Base-by-base conservation (phyloP, 2,888 invertebrate genomes). In the Ennomos erosarius region DNA sequence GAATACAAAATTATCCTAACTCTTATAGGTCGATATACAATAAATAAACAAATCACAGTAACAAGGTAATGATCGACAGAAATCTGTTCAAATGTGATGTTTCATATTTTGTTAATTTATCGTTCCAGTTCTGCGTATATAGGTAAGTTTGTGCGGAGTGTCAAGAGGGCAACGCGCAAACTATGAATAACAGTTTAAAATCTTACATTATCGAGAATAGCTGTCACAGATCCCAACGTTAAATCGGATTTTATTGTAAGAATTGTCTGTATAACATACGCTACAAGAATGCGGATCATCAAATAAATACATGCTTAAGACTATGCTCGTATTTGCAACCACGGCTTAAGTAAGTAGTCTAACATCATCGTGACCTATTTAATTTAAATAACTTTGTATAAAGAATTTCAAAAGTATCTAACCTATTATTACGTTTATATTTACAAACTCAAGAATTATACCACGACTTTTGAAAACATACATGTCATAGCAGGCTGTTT, bases 41-140 rank as follows among this genome's bases (percentile, higher is more conserved):
- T 82, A 84, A 83, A 83, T 82, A 89, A 86, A 85, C 84, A 84
- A 90, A 90, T 90, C 90, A 90, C 90, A 90, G 90, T 89, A 85
- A 83, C 79, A 86, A 87, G 87, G 66, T 68, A 66, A 68, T 68
- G 78, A 80, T 78, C 73, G 76, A 81, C 75, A 75, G 67, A 69
- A 65, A 72, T 77, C 45, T 75, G 74, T 76, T 77, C 68, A 73
- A 81, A 77, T 85, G 87, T 88, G 85, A 88, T 87, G 85, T 76
- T 71, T 57, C 11, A 34, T 26, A 26, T 26, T 26, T 26, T 26
- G 26, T 26, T 26, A 26, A 26, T 26, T 26, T 26, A 26, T 3
- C 26, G 26, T 26, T 26, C 26, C 6, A 26, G 6, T 6, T 26
- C 26, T 26, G 26, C 26, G 26, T 26, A 16, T 16, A 16, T 16